phyloP scores from a whole-genome alignment of 1,140 invertebrate species.

The Drosophila equinoxialis region DNA sequence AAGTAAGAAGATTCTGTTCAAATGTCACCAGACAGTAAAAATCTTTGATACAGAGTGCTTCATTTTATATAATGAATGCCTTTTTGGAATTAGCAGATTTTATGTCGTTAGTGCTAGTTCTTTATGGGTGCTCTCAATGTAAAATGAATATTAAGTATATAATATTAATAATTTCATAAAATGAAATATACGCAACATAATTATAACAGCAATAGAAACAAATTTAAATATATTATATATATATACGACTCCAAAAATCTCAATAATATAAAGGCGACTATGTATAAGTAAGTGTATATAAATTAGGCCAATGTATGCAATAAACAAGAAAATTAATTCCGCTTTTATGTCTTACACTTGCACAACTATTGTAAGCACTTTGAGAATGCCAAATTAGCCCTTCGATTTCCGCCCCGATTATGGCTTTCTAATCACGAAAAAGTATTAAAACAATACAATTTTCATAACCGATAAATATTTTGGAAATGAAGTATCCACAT shows the following conservation, averaged over 20 bases:
- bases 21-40: neutral
- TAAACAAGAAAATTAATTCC: conserved; percentile 25
- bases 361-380: neutral
- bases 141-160: conserved; percentile 26
- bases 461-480: no score
- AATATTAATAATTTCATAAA: conserved; percentile 64
- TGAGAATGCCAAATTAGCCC: neutral
- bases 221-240: conserved; percentile 29
- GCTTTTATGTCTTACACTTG: conserved; percentile 6
- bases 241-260: conserved; percentile 30
- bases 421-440: no score
- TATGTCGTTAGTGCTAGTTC: conserved; percentile 7
- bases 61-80: conserved; percentile 5
- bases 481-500: no score
- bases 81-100: conserved; percentile 6
- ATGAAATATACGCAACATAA: conserved; percentile 57
- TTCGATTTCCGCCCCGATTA: neutral
- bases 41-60: conserved; percentile 5
- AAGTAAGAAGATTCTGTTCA: neutral
- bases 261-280: conserved; percentile 26
- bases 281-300: conserved; percentile 48
- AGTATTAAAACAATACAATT: no score
- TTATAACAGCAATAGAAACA: conserved; percentile 54
- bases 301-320: conserved; percentile 47
- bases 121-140: conserved; percentile 10